phyloP scores from a whole-genome alignment of 2,113 vertebrate genomes.

The Taxidea taxus region DNA sequence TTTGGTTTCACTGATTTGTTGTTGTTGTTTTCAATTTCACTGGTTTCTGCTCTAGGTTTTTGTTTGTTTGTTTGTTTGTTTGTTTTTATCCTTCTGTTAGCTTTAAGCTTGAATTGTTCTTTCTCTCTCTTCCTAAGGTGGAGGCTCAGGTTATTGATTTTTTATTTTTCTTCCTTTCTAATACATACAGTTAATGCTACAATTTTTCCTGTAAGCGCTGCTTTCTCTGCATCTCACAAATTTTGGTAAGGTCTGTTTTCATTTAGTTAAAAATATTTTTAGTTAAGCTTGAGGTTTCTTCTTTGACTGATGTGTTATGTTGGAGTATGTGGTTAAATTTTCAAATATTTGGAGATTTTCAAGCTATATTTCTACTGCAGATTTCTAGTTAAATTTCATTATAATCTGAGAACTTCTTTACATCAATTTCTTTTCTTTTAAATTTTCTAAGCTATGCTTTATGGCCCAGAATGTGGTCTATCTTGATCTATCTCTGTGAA shows the following conservation, averaged over 20 bases:
- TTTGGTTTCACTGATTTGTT: background rate
- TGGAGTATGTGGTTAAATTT: background rate
- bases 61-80: background rate
- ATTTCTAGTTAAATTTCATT: conserved; percentile 2
- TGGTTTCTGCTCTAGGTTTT: background rate
- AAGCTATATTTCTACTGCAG: background rate
- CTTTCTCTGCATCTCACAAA: background rate
- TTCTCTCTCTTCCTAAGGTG: background rate
- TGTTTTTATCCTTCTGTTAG: background rate
- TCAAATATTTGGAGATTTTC: background rate
- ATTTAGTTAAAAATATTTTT: background rate
- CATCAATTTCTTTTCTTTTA: background rate
- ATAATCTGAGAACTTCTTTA: background rate
- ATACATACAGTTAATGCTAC: background rate
- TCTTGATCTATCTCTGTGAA: background rate
- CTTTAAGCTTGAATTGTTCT: background rate
- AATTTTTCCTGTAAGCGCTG: background rate
- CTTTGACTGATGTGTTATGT: background rate
- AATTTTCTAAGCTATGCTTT: background rate
- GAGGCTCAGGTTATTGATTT: conserved; percentile 7
- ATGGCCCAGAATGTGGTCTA: background rate
- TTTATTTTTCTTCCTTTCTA: background rate
- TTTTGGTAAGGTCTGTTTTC: background rate
- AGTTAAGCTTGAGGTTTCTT: background rate
- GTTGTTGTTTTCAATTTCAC: background rate